phyloP scores from a whole-genome alignment of 1,140 invertebrate genomes.

The Diplogasteroides magnus region DNA sequence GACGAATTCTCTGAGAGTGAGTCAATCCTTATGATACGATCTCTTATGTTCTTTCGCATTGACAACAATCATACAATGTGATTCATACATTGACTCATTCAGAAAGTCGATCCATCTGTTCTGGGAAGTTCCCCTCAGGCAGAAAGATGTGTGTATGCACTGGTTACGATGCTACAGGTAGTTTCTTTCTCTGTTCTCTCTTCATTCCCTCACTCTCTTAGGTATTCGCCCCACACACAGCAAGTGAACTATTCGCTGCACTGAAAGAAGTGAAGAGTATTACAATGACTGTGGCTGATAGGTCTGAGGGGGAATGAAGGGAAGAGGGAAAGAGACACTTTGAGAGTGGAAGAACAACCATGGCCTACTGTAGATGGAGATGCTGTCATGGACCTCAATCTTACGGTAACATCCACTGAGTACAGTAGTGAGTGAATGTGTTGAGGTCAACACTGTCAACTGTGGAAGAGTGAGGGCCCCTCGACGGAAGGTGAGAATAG shows the following conservation, averaged over 20 bases:
- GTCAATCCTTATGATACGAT: background rate
- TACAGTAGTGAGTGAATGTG: background rate
- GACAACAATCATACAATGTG: too few relatives aligned
- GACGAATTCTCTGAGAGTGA: constrained; percentile 43
- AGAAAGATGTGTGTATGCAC: constrained; percentile 44
- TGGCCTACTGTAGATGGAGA: constrained; percentile 45
- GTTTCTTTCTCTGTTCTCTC: background rate
- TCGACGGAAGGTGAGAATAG: constrained; percentile 8
- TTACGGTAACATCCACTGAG: constrained; percentile 9
- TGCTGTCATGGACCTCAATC: constrained; percentile 38
- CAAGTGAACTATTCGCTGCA: constrained; percentile 40
- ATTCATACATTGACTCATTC: constrained; percentile 10
- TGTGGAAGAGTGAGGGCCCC: constrained; percentile 23
- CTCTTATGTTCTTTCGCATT: background rate
- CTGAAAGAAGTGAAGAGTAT: constrained; percentile 13
- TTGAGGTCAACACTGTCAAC: constrained; percentile 23
- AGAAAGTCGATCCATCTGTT: constrained; percentile 41
- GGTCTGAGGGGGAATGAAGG: constrained; percentile 2
- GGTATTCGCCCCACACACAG: constrained; percentile 46
- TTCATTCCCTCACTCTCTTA: constrained; percentile 8
- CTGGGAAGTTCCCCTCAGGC: constrained; percentile 36
- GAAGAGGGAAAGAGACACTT: background rate
- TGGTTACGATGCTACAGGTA: constrained; percentile 50
- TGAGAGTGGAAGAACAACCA: background rate
- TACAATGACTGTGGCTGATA: constrained; percentile 16